phyloP scores from a whole-genome alignment of 2,888 invertebrate genomes.

The Sialis fuliginosa region DNA sequence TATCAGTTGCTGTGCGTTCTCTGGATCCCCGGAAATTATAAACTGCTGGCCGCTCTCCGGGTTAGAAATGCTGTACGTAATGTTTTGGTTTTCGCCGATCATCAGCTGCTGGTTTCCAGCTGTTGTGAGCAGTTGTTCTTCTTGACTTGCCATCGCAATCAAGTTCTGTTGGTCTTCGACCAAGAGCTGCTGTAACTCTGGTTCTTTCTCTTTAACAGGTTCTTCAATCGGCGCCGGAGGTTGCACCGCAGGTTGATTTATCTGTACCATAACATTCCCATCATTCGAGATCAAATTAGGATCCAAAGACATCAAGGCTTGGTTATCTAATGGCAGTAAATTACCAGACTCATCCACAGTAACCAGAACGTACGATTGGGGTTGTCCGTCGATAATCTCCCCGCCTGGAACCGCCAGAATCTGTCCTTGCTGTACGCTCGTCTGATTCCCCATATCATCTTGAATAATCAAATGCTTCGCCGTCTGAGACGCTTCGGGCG shows the following conservation, averaged over 20 bases:
- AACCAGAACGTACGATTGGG: slow-evolving; percentile 55
- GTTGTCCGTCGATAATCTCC: slow-evolving; percentile 51
- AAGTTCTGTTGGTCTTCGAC: slow-evolving; percentile 7
- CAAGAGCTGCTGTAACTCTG: slow-evolving; percentile 2
- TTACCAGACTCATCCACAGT: slow-evolving; percentile 52
- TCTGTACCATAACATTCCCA: slow-evolving; percentile 32
- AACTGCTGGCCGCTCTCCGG: slow-evolving; percentile 21
- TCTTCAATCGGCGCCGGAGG: slow-evolving; percentile 11
- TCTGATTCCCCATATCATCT: slow-evolving; percentile 24
- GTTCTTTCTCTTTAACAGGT: not conserved
- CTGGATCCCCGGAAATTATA: slow-evolving; percentile 25
- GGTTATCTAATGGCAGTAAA: slow-evolving; percentile 53
- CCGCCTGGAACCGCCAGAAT: slow-evolving; percentile 55
- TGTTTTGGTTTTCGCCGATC: slow-evolving; percentile 11
- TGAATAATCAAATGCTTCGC: slow-evolving; percentile 23
- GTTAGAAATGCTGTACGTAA: slow-evolving; percentile 15
- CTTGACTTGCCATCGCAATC: not conserved
- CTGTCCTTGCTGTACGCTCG: slow-evolving; percentile 38
- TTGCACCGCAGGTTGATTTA: slow-evolving; percentile 21
- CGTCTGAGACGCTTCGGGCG: not conserved
- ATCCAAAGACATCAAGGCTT: slow-evolving; percentile 39
- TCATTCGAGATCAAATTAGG: slow-evolving; percentile 29
- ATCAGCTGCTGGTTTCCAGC: slow-evolving; percentile 3
- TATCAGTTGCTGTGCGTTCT: slow-evolving; percentile 24
- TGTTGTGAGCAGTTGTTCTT: slow-evolving; percentile 6